Base-by-base conservation (phyloP, 2,888 invertebrate genomes). In the Apoderus coryli region DNA sequence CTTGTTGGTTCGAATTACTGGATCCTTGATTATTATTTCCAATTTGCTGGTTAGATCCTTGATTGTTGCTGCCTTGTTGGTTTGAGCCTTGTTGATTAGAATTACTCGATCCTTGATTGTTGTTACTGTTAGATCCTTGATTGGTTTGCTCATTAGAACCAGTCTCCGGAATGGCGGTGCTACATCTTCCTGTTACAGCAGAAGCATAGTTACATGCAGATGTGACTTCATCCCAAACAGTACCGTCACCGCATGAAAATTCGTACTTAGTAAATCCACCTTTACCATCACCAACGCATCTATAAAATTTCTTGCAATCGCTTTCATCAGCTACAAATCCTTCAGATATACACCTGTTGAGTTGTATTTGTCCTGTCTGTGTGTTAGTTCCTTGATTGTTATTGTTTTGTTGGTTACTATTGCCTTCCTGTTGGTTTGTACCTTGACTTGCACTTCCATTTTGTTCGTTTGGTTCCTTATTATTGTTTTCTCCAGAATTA, bases 241-340 rank as follows among this genome's bases (percentile, higher is more conserved):
- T 84, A 28, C 79, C 80, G 31, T 72, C 67, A 3, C 72, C 76
- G 53, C 84, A 84, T 9, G 60, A 60, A 51, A 78, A 84, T 37
- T 78, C 73, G 49, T 76, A 74, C 54, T 67, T 72, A 26, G 58
- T 69, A 43, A 61, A 76, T 3, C 62, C 61, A 37, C 67, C 69
- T 14, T 63, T 57, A 1, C 68, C 71, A 47, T 68, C 63, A 34
- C 64, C 60, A 12, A 80, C 78, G 54, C 84, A 84, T 41, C 81
- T 66, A 50, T 78, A 79, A 58, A 82, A 84, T 50, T 73, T 77
- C 35, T 64, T 70, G 48, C 82, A 84, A 47, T 81, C 67, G 25
- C 59, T 58, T 22, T 65, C 60, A 53, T 82, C 72, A 9, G 72
- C 69, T 46, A 73, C 66, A 52, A 78, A 84, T 27, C 84, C 84